phyloP scores from a whole-genome alignment of 2,888 invertebrate species.

The Perizoma affinitatum region DNA sequence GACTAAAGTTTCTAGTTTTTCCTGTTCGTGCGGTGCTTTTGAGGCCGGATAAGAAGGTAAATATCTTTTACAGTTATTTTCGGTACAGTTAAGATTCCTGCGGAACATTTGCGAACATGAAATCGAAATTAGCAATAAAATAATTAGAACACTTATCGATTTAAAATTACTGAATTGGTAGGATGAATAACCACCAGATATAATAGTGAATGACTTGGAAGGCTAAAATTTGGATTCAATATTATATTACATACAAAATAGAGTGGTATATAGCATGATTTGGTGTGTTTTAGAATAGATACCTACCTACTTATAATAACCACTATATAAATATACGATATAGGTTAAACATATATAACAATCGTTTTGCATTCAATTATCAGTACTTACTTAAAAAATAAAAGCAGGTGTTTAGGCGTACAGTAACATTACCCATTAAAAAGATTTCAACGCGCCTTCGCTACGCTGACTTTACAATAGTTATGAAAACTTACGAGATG shows the following conservation, averaged over 20 bases:
- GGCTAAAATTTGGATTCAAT: not conserved
- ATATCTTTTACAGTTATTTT: slow-evolving; percentile 57
- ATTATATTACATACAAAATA: not conserved
- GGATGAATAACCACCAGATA: not conserved
- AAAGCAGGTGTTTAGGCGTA: slow-evolving; percentile 11
- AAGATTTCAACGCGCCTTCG: slow-evolving; percentile 56
- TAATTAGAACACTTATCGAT: slow-evolving; percentile 3
- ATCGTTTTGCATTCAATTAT: slow-evolving; percentile 4
- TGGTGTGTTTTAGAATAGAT: too few species aligned
- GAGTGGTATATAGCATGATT: too few species aligned
- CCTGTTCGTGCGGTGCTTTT: slow-evolving; percentile 51
- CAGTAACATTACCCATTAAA: slow-evolving; percentile 38
- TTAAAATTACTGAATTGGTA: not conserved
- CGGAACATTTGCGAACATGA: slow-evolving; percentile 22
- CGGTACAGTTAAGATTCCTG: slow-evolving; percentile 48
- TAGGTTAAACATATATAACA: not conserved
- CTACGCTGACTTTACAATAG: slow-evolving; percentile 6
- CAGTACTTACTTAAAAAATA: not conserved
- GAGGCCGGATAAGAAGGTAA: slow-evolving; percentile 64
- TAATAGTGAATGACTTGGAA: not conserved
- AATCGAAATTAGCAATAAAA: slow-evolving; percentile 14
- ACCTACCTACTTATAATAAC: not conserved
- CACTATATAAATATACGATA: too few species aligned
- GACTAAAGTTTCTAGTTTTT: slow-evolving; percentile 49
- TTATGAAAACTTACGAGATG: not conserved